Conservation (phyloP, 2,113 vertebrate species). For the Oxyura jamaicensis region DNA sequence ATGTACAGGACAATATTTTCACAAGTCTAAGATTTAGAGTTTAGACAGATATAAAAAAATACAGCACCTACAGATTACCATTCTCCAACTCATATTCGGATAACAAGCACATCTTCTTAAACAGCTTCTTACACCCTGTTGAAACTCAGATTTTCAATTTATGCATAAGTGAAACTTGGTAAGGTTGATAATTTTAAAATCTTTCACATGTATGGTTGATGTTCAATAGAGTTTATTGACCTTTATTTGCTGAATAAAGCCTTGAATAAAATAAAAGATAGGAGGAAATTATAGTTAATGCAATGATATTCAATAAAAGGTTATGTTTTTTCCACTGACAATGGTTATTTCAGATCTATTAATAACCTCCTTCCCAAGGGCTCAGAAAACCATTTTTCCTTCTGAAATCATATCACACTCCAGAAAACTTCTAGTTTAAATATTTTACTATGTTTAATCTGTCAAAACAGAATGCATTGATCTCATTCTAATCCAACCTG, state of each 20-base stretch:
- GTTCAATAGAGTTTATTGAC: neutral
- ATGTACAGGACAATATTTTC: neutral
- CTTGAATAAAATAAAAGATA: constrained; percentile 4
- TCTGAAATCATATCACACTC: constrained; percentile 55
- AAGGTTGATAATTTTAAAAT: neutral
- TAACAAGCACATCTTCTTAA: neutral
- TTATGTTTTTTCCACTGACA: neutral
- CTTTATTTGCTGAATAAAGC: neutral
- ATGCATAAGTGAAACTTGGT: neutral
- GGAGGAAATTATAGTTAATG: neutral
- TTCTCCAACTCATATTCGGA: neutral
- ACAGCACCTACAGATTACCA: neutral
- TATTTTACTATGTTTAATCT: constrained; percentile 75
- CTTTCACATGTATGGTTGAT: neutral
- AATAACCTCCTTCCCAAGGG: constrained; percentile 22
- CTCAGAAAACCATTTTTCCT: constrained; percentile 17
- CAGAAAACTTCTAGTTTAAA: constrained; percentile 61
- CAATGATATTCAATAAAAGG: neutral
- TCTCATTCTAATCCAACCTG: constrained; percentile 69
- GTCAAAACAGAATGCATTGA: constrained; percentile 57
- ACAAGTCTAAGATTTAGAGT: neutral
- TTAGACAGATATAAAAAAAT: neutral
- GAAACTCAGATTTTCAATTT: neutral
- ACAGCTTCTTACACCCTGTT: neutral
- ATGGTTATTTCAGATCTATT: neutral